phyloP scores from a whole-genome alignment of 2,888 invertebrate species.

The Lagria hirta region DNA sequence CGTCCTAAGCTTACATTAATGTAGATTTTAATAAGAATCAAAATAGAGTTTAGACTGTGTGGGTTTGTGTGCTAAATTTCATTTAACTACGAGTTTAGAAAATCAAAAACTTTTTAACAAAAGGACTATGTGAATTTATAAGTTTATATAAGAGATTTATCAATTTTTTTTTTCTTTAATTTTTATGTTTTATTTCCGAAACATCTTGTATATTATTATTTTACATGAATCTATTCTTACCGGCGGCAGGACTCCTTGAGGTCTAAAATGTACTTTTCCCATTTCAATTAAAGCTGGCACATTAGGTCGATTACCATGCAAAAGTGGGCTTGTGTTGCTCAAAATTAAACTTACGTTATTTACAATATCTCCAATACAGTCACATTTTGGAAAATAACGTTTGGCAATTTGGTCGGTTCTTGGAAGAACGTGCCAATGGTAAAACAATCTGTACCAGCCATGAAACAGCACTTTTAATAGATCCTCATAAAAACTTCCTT shows the following conservation, averaged over 20 bases:
- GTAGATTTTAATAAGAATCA: no score
- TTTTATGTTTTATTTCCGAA: no score
- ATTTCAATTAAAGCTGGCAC: conserved; percentile 45
- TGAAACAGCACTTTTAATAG: conserved; percentile 4
- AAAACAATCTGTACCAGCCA: conserved; percentile 9
- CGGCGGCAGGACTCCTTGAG: conserved; percentile 22
- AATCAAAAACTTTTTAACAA: no score
- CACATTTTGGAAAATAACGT: conserved; percentile 46
- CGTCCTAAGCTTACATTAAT: no score
- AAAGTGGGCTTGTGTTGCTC: conserved; percentile 44
- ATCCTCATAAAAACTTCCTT: conserved; percentile 16
- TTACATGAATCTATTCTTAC: no score
- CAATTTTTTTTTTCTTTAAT: no score
- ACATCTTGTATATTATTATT: no score
- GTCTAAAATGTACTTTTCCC: conserved; percentile 42
- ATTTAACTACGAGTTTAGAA: no score
- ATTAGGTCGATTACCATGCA: conserved; percentile 43
- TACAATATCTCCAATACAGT: conserved; percentile 42
- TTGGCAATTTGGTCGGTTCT: conserved; percentile 39
- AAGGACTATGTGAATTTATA: no score
- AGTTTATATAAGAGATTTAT: no score
- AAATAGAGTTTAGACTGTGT: no score
- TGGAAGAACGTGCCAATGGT: conserved; percentile 29
- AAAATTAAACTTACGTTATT: conserved; percentile 45
- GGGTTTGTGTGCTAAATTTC: no score